These are phyloP conservation scores for Drosophila engyochracea DNA, from an alignment of 2,888 invertebrate species.

Conservation along the genomic window DNA sequence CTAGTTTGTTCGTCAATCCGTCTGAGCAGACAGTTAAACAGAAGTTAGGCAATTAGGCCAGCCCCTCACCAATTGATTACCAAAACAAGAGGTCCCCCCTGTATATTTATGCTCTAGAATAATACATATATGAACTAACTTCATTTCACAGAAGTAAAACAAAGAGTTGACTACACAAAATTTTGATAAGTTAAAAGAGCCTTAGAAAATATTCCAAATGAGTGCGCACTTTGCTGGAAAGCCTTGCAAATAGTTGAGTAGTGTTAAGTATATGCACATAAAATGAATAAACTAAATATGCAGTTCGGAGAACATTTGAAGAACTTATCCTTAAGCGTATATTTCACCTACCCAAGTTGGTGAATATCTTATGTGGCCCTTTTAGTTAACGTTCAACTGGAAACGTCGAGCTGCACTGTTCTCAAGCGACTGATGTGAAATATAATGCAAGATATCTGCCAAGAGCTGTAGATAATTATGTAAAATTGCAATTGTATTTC, in stretches of 20 bases:
- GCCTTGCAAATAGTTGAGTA: not conserved
- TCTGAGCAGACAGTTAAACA: conserved; percentile 41
- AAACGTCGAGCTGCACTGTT: conserved; percentile 18
- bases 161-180: not conserved
- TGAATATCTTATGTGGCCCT: not conserved
- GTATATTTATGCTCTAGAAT: conserved; percentile 2
- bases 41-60: conserved; percentile 31
- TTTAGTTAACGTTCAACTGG: not conserved
- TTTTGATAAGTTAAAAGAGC: not conserved
- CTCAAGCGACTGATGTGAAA: conserved; percentile 36
- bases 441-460: conserved; percentile 1
- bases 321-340: not conserved
- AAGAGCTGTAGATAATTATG: conserved; percentile 31
- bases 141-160: conserved; percentile 22
- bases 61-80: conserved; percentile 52
- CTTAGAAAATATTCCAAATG: not conserved
- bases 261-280: conserved; percentile 8
- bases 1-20: conserved; percentile 26
- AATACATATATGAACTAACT: conserved; percentile 66
- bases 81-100: conserved; percentile 15
- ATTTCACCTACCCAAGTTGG: not conserved
- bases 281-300: conserved; percentile 9
- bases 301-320: not conserved
- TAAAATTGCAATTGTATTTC: conserved; percentile 42
- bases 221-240: conserved; percentile 5